phyloP scores from a whole-genome alignment of 1,140 invertebrate species.

The Aporrectodea caliginosa region DNA sequence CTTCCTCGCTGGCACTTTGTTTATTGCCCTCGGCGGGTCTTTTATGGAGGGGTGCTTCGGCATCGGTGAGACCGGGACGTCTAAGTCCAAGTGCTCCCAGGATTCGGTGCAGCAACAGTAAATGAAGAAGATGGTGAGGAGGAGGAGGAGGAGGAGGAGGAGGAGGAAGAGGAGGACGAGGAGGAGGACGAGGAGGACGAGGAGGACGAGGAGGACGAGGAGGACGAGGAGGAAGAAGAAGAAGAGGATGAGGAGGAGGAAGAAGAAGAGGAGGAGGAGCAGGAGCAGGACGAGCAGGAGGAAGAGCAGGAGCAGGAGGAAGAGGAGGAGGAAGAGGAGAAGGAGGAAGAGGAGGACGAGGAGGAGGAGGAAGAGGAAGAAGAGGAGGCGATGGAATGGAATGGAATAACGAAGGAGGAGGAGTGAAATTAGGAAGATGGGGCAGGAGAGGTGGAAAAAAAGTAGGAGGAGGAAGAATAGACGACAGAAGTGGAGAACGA shows the following conservation, averaged over 20 bases:
- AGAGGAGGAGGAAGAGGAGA: background rate
- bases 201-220: background rate
- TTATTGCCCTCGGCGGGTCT: no score
- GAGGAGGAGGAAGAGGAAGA: background rate
- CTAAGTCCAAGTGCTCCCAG: no score
- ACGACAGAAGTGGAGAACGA: no score
- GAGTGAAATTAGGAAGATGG: background rate
- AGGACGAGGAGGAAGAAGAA: background rate
- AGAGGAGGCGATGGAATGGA: background rate
- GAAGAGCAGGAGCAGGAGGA: background rate
- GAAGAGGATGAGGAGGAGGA: background rate
- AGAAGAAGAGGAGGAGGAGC: background rate
- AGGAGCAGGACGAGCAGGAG: background rate
- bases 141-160: no score
- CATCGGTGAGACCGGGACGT: no score
- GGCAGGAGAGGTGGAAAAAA: background rate
- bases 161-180: background rate
- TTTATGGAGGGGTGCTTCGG: no score
- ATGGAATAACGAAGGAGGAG: background rate
- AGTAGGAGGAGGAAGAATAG: background rate
- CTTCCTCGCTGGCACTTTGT: no score
- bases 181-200: background rate
- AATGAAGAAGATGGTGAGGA: no score
- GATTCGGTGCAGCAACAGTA: no score
- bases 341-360: background rate